These are phyloP conservation scores for Cyclopterus lumpus DNA, from an alignment of 2,797 vertebrate genomes.

Conservation along the genomic window DNA sequence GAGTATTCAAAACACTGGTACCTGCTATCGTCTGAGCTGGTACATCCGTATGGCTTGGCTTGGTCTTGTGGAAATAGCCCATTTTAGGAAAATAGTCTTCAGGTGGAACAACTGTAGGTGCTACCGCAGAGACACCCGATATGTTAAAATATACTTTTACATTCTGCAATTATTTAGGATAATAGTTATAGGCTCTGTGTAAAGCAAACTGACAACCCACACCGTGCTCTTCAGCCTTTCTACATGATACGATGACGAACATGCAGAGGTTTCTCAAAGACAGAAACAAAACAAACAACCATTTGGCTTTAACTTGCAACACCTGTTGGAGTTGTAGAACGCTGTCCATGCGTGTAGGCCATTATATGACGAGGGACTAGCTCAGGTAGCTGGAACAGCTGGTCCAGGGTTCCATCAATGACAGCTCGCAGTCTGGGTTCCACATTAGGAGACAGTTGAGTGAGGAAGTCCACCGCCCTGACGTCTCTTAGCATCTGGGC, in stretches of 20 bases:
- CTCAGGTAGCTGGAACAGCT: slow-evolving; percentile 91
- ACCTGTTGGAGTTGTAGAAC: slow-evolving; percentile 81
- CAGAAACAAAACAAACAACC: slow-evolving; percentile 47
- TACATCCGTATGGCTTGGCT: slow-evolving; percentile 66
- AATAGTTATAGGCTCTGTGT: neutral
- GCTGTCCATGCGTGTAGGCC: slow-evolving; percentile 69
- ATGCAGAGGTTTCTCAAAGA: slow-evolving; percentile 15
- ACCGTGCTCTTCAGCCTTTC: neutral
- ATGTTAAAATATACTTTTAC: slow-evolving; percentile 9
- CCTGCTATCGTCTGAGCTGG: slow-evolving; percentile 83
- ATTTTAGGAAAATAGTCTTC: slow-evolving; percentile 77
- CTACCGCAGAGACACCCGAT: slow-evolving; percentile 29
- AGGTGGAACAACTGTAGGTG: slow-evolving; percentile 34
- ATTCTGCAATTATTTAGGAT: slow-evolving; percentile 5
- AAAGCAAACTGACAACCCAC: neutral
- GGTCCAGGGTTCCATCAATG: slow-evolving; percentile 92
- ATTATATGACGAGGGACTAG: slow-evolving; percentile 72
- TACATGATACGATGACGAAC: slow-evolving; percentile 1
- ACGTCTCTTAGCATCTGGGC: slow-evolving; percentile 90
- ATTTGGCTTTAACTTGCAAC: slow-evolving; percentile 59
- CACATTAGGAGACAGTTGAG: slow-evolving; percentile 90
- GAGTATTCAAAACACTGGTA: slow-evolving; percentile 54
- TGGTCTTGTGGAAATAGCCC: slow-evolving; percentile 90
- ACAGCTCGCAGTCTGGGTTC: slow-evolving; percentile 88
- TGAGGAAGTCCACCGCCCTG: slow-evolving; percentile 94